Base-by-base conservation (phyloP, 2,113 vertebrate genomes). In the Lota lota region DNA sequence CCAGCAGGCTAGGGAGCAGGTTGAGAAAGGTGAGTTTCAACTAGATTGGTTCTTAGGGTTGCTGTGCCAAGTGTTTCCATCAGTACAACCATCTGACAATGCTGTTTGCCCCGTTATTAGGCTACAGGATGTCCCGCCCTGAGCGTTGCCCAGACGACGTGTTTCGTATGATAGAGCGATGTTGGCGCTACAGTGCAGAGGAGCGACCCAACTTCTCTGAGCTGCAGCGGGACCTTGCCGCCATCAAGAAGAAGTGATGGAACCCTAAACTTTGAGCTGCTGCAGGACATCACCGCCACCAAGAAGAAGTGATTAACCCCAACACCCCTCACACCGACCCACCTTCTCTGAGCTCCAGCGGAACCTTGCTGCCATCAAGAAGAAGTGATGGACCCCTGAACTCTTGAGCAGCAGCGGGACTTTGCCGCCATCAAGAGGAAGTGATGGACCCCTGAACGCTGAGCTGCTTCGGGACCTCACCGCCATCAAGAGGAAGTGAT, bases 111-210 rank as follows among this genome's bases (percentile, higher is more conserved):
- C 36, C 19, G 11, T 21, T 16, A 71, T 61, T 53, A 99, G 97
- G 97, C 67, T 98, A 98, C 91, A 90, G 97, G 79, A 98, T 99
- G 97, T 91, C 94, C 61, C 92, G 95, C 64, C 97, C 97, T 3
- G 95, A 97, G 76, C 93, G 96, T 72, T 98, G 97, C 80, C 97
- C 96, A 58, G 97, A 98, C 12, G 97, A 98, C 40, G 92, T 98
- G 68, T 93, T 93, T 89, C 95, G 93, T 86, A 92, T 98, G 85
- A 98, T 99, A 96, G 94, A 94, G 86, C 91, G 84, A 24, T 99
- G 97, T 76, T 99, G 97, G 97, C 94, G 95, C 85, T 98, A 99
- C 87, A 97, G 93, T 69, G 93, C 97, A 0, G 97, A 98, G 74
- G 95, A 97, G 18, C 90, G 97, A 1, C 97, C 96, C 72, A 97